A percentile compares a stretch with the other conserved stretches of the same genome.
Evolutionary conservation across 2,888 invertebrate genomes (phyloP).

Genomic region (Andrena praecox): DNA sequence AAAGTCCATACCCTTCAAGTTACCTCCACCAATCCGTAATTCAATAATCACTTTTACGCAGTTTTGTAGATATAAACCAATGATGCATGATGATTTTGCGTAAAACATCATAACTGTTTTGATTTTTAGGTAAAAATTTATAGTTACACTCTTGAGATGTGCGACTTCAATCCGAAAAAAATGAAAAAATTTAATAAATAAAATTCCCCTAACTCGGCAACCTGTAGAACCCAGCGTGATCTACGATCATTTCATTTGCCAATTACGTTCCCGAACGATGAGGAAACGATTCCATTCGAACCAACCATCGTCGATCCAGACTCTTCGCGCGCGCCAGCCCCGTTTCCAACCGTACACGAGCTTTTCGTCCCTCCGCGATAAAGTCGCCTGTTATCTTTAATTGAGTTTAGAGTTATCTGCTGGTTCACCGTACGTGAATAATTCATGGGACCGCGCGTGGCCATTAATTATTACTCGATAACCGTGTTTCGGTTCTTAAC

Average conservation of each 20-base stretch:
- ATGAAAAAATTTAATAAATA: not conserved
- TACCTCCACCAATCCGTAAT: no score
- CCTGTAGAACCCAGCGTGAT: no score
- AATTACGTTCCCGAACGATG: not conserved
- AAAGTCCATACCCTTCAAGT: no score
- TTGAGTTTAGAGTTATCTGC: conserved; percentile 63
- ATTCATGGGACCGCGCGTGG: conserved; percentile 49
- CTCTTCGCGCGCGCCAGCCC: not conserved
- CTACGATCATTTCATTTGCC: not conserved
- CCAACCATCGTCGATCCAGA: not conserved
- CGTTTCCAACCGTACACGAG: not conserved
- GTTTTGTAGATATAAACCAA: no score
- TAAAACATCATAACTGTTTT: no score
- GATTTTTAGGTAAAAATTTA: no score
- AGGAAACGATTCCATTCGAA: conserved; percentile 4
- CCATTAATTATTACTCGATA: conserved; percentile 67
- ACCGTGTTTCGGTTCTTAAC: conserved; percentile 64
- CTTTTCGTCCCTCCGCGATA: conserved; percentile 20
- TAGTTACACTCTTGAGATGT: no score
- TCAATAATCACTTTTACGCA: no score
- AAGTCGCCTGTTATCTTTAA: conserved; percentile 64
- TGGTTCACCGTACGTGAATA: conserved; percentile 56
- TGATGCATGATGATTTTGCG: no score
- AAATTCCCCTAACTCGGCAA: not conserved
- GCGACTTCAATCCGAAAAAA: not conserved